Evolutionary conservation across 2,888 invertebrate genomes (phyloP).

Genomic region (Thysanoteuthis rhombus): DNA sequence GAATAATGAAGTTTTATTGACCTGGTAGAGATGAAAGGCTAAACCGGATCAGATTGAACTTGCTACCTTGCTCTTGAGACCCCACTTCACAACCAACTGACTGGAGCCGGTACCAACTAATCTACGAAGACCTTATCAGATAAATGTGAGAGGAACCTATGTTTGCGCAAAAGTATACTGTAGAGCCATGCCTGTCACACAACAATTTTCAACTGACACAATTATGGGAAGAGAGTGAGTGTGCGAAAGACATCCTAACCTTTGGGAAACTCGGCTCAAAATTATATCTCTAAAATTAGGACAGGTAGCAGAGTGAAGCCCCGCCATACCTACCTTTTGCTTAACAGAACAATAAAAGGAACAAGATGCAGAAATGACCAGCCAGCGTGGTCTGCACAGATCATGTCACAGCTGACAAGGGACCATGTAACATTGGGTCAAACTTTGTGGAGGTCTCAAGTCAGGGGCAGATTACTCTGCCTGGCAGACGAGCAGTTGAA

Average conservation of each 20-base stretch:
- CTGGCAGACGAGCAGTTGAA: neutral
- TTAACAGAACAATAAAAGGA: neutral
- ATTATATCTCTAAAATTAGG: neutral
- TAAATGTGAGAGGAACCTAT: neutral
- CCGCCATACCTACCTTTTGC: neutral
- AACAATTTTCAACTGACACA: neutral
- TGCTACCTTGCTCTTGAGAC: neutral
- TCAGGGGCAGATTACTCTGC: neutral
- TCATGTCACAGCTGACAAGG: neutral
- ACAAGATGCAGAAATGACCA: conserved; percentile 12
- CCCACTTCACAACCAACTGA: neutral
- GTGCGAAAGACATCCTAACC: conserved; percentile 12
- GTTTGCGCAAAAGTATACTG: neutral
- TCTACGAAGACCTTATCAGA: neutral
- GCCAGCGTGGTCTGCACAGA: neutral
- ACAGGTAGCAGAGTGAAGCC: neutral
- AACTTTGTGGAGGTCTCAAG: neutral
- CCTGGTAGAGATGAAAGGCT: neutral
- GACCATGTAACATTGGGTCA: neutral
- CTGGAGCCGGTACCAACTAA: neutral
- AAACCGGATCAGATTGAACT: neutral
- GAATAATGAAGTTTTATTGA: neutral
- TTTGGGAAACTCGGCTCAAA: neutral
- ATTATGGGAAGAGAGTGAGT: neutral
- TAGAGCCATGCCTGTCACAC: neutral